Percentiles rank a stretch among this genome's conserved stretches.
These are phyloP conservation scores for Syrrhaptes paradoxus DNA, from an alignment of 2,113 vertebrate genomes.

Conservation along the genomic window DNA sequence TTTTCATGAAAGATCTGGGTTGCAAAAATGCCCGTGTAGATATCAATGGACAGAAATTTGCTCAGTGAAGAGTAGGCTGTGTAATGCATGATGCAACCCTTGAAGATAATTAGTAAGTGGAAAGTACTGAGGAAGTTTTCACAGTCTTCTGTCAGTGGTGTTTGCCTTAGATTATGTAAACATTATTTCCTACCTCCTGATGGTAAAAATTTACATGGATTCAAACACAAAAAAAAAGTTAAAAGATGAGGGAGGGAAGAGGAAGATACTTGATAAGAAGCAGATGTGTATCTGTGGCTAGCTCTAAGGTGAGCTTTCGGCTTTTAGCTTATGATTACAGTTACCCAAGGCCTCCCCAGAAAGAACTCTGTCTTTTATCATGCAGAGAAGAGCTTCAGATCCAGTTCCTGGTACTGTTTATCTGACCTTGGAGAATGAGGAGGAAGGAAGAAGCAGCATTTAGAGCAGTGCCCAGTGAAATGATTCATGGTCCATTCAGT, in stretches of 20 bases:
- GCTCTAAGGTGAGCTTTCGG: slow-evolving; percentile 19
- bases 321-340: not conserved
- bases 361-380: slow-evolving; percentile 25
- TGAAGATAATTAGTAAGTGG: not conserved
- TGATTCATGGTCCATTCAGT: slow-evolving; percentile 8
- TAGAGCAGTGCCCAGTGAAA: not conserved
- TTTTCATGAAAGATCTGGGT: not conserved
- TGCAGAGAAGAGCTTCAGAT: not conserved
- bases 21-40: not conserved
- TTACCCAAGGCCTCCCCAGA: not conserved
- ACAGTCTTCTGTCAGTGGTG: not conserved
- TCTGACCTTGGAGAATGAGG: not conserved
- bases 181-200: not conserved
- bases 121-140: not conserved
- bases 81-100: fast-evolving
- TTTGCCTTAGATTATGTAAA: not conserved
- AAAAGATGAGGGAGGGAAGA: not conserved
- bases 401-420: slow-evolving; percentile 6
- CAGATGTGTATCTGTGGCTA: not conserved
- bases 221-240: not conserved
- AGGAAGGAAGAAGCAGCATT: not conserved
- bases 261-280: slow-evolving; percentile 40
- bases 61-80: not conserved
- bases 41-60: not conserved
- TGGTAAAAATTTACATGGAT: not conserved